Conservation (phyloP, 1,140 invertebrate genomes). For the Oedothorax gibbosus region DNA sequence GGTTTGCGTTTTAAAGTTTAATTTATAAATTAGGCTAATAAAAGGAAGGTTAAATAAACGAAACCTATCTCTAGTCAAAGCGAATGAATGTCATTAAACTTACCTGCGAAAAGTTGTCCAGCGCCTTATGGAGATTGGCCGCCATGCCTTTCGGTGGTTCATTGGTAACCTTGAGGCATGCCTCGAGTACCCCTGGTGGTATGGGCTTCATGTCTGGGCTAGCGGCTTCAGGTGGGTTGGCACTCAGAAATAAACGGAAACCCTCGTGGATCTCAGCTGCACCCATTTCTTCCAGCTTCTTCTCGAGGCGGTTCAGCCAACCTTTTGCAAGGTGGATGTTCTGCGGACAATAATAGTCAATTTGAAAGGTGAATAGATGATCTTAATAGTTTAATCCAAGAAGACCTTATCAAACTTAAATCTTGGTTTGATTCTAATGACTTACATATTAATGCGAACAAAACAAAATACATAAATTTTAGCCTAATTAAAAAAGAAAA, state of each 20-base stretch:
- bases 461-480: too few species aligned
- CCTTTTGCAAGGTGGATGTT: slow-evolving; percentile 96
- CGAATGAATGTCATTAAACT: not conserved
- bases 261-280: slow-evolving; percentile 80
- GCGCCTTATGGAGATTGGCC: slow-evolving; percentile 94
- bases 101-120: slow-evolving; percentile 89
- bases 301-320: slow-evolving; percentile 91
- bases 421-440: too few species aligned
- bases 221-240: slow-evolving; percentile 86
- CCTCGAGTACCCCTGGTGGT: slow-evolving; percentile 88
- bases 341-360: slow-evolving; percentile 70
- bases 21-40: too few species aligned
- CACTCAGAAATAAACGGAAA: slow-evolving; percentile 92
- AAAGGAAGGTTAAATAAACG: too few species aligned
- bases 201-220: slow-evolving; percentile 2
- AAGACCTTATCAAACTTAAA: too few species aligned
- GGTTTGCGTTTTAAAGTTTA: too few species aligned
- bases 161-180: slow-evolving; percentile 97
- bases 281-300: slow-evolving; percentile 84
- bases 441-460: too few species aligned
- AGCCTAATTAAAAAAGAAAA: too few species aligned
- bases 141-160: slow-evolving; percentile 97
- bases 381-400: too few species aligned
- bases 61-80: too few species aligned
- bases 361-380: too few species aligned